Base-by-base conservation (phyloP, 1,140 invertebrate species). In the Rhagoletis zephyria region DNA sequence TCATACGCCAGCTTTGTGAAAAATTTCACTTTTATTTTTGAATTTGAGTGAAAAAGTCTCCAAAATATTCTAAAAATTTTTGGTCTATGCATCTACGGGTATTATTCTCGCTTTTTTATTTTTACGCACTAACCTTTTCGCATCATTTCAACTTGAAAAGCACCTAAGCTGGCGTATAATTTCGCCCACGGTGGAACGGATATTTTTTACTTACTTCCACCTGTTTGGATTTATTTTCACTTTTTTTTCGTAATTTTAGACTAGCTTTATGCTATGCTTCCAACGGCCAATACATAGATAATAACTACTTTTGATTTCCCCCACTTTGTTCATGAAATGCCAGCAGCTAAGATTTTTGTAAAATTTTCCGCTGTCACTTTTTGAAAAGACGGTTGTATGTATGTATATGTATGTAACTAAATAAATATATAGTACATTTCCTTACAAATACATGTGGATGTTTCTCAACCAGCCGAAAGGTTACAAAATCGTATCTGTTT, bases 301-400 rank as follows among this genome's bases (percentile, higher is more conserved):
- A 19, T 67, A 45, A 67, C 14, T 14, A n/a, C n/a, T n/a, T n/a
- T n/a, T n/a, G n/a, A n/a, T n/a, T n/a, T n/a, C n/a, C n/a, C n/a
- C n/a, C n/a, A n/a, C n/a, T n/a, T n/a, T n/a, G n/a, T n/a, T n/a
- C n/a, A n/a, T n/a, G n/a, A n/a, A n/a, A 40, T 67, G 30, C 30
- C 30, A 30, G 30, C 30, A 30, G 30, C 14, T 48, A 40, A 10
- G 40, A 74, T 48, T 74, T 74, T 48, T 74, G 2, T 4, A 6
- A 4, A 74, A 74, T 74, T 45, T 45, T 74, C 67, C 16, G 67
- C 67, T 74, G 67, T 74, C 67, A 74, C 67, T 45, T 74, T 74
- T 74, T 10, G 16, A 74, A 74, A 48, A 48, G 67, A 4, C 67
- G 45, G 48, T 45, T n/a, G 4, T 74, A 45, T 48, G 14, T 74